Base-by-base conservation (phyloP, 2,888 invertebrate genomes). In the Ernsta delagoae region DNA sequence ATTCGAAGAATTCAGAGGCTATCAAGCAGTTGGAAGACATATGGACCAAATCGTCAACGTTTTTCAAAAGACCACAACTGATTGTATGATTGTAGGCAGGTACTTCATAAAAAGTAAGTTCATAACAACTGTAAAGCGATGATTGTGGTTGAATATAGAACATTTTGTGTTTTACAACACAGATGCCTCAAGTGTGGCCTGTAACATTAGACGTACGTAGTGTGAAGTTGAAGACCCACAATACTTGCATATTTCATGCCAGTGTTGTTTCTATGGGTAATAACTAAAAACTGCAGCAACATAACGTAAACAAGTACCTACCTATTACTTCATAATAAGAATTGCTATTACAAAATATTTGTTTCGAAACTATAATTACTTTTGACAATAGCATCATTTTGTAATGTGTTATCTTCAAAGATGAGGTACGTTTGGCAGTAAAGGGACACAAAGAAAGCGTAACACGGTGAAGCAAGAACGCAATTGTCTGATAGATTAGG, bases 401-500 rank as follows among this genome's bases (percentile, higher is more conserved):
- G 36, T 59, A 48, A 8, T 39, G 50, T 56, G 16, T 59, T 60
- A 60, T 60, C 59, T 34, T 31, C 7, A 12, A 9, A 59, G 56
- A 54, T 64, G n/a, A n/a, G n/a, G n/a, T 59, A 65, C 43, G 66
- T 61, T 66, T 63, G 41, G 41, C 41, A 11, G 34, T 8, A 24
- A 53, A 56, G 56, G 34, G 11, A 56, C 56, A 50, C 54, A 43
- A 66, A 66, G 64, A 59, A 57, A 54, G 36, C 56, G 68, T 68
- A 68, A 16, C 31, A 54, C 39, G 56, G 62, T 62, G 57, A 62
- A 31, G 61, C 39, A 56, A 68, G 56, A 68, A 54, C 36, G 39
- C 62, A 68, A 68, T 62, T 68, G 68, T 62, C 57, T 62, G 68
- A 66, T 61, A 67, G 61, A 57, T 62, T 68, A 68, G 61, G 11